Evolutionary conservation across 2,113 vertebrate species (phyloP).

Genomic region (Gobiocypris rarus): DNA sequence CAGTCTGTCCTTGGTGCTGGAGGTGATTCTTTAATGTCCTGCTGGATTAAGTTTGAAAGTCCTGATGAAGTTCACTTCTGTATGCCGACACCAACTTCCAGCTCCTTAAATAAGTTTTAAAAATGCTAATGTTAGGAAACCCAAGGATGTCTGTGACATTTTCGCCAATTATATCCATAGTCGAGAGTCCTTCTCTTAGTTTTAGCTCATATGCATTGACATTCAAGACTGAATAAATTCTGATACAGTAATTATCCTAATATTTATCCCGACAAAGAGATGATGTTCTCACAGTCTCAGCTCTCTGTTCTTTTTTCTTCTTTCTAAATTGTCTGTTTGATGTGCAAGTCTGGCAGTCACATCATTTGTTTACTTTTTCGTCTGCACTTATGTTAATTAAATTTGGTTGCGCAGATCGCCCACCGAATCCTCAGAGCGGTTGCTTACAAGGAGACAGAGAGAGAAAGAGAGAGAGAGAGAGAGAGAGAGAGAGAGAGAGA

Average conservation of each 20-base stretch:
- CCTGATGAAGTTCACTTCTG: background rate
- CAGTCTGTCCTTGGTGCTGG: background rate
- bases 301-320: constrained; percentile 2
- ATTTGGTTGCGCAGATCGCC: constrained; percentile 51
- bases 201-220: constrained; percentile 29
- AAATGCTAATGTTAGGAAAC: background rate
- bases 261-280: background rate
- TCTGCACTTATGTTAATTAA: constrained; percentile 66
- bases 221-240: constrained; percentile 21
- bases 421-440: constrained; percentile 52
- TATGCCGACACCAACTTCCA: background rate
- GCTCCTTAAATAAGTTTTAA: background rate
- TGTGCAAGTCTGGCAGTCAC: constrained; percentile 51
- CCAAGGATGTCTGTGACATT: constrained; percentile 27
- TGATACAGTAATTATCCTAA: constrained; percentile 25
- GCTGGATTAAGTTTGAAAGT: background rate
- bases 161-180: constrained; percentile 30
- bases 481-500: no score
- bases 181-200: background rate
- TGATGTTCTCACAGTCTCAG: constrained; percentile 9
- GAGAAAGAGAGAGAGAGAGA: background rate
- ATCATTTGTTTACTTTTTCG: constrained; percentile 67
- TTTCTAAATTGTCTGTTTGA: constrained; percentile 63
- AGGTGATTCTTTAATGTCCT: background rate
- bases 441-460: constrained; percentile 36